Evolutionary conservation across 1,140 invertebrate genomes (phyloP).

Genomic region (Anastatus disparis): DNA sequence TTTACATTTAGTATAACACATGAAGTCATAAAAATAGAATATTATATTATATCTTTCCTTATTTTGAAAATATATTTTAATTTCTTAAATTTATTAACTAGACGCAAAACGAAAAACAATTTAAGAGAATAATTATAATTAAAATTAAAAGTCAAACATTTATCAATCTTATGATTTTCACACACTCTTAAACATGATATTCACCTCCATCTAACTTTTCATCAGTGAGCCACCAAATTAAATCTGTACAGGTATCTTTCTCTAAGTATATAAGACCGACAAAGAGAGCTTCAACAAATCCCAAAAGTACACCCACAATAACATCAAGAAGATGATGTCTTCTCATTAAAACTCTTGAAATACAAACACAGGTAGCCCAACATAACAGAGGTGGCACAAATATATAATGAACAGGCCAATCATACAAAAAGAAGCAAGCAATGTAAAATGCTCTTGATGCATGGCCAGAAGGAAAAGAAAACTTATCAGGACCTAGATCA

Average conservation of each 20-base stretch:
- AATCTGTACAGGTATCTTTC: slow-evolving; percentile 61
- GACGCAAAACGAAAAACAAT: too few species aligned
- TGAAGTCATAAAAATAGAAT: too few species aligned
- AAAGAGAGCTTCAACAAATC: slow-evolving; percentile 78
- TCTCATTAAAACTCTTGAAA: slow-evolving; percentile 83
- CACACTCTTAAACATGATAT: slow-evolving; percentile 64
- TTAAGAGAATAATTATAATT: too few species aligned
- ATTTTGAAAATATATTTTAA: too few species aligned
- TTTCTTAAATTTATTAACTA: too few species aligned
- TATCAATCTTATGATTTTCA: slow-evolving; percentile 15
- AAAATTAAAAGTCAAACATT: not conserved
- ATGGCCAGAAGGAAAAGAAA: slow-evolving; percentile 96
- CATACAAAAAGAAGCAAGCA: slow-evolving; percentile 74
- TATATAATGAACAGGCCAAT: slow-evolving; percentile 73
- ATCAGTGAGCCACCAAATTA: slow-evolving; percentile 69
- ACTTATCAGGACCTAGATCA: slow-evolving; percentile 81
- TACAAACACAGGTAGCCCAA: slow-evolving; percentile 80
- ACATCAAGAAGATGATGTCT: slow-evolving; percentile 92
- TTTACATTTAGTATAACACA: too few species aligned
- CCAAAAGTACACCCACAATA: slow-evolving; percentile 78
- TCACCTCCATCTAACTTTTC: slow-evolving; percentile 70
- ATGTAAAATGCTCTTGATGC: slow-evolving; percentile 86
- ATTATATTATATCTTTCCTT: too few species aligned
- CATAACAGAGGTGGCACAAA: slow-evolving; percentile 73
- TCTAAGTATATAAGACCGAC: slow-evolving; percentile 77